Percentiles rank a stretch among this genome's conserved stretches.
Evolutionary conservation across 2,797 vertebrate species (phyloP).

Genomic region (Anniella stebbinsi): DNA sequence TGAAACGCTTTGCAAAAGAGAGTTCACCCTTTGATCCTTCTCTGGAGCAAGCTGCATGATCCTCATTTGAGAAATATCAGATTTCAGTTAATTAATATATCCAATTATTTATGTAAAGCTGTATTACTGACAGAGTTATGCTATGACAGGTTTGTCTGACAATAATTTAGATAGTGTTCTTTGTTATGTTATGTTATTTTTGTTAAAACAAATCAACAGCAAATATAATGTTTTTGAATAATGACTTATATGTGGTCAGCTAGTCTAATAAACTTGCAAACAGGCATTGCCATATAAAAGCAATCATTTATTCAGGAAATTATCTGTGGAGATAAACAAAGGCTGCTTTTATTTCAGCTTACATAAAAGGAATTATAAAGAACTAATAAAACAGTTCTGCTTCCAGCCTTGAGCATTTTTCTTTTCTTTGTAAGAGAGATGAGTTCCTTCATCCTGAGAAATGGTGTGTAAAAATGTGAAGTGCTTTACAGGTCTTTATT

Average conservation of each 20-base stretch:
- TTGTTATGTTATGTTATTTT: neutral
- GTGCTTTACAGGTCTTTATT: neutral
- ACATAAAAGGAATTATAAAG: neutral
- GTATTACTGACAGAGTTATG: constrained; percentile 27
- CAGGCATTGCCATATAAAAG: neutral
- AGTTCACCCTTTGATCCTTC: neutral
- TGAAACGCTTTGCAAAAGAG: neutral
- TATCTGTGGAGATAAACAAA: neutral
- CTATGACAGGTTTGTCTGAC: neutral
- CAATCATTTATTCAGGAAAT: constrained; percentile 6
- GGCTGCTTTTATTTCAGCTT: constrained; percentile 4
- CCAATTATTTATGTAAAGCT: neutral
- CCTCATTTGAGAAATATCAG: neutral
- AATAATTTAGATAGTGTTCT: neutral
- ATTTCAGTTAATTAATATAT: neutral
- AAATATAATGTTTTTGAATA: constrained; percentile 2
- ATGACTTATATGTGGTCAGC: neutral
- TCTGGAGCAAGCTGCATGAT: neutral
- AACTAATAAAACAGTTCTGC: neutral
- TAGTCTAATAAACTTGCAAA: constrained; percentile 10
- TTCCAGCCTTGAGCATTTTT: neutral
- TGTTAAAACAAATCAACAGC: neutral
- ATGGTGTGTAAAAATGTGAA: neutral
- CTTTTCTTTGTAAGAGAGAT: neutral
- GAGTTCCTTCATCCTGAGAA: neutral